phyloP scores from a whole-genome alignment of 2,113 vertebrate genomes.

The Nerophis lumbriciformis region DNA sequence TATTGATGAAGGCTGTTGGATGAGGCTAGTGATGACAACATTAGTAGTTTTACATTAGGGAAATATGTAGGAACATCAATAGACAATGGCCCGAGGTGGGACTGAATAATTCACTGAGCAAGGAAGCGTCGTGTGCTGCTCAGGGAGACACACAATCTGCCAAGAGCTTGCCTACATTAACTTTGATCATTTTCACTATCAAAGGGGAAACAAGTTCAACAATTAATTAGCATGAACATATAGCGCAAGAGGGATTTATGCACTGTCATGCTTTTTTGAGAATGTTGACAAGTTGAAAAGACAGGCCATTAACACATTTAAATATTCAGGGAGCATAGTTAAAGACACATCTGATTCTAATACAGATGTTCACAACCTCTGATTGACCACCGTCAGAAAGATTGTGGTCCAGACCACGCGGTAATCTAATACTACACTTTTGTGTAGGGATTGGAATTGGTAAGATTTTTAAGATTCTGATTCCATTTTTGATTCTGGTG shows the following conservation, averaged over 20 bases:
- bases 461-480: too few relatives aligned
- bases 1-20: constrained; percentile 35
- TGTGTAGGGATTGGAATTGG: too few relatives aligned
- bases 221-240: constrained; percentile 45
- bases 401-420: too few relatives aligned
- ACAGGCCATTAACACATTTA: neutral
- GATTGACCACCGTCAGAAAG: too few relatives aligned
- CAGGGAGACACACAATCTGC: constrained; percentile 35
- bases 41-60: constrained; percentile 41
- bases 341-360: neutral
- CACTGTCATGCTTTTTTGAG: constrained; percentile 20
- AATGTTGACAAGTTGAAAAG: neutral
- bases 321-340: neutral
- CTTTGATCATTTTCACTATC: constrained; percentile 57
- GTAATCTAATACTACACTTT: too few relatives aligned
- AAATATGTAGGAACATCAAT: constrained; percentile 56
- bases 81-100: constrained; percentile 58
- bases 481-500: too few relatives aligned
- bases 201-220: constrained; percentile 42
- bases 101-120: constrained; percentile 59
- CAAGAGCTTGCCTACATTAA: constrained; percentile 27
- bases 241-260: constrained; percentile 23
- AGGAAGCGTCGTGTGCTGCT: constrained; percentile 40
- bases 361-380: too few relatives aligned
- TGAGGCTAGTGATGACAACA: constrained; percentile 35